phyloP scores from a whole-genome alignment of 2,797 vertebrate species.

The Pteronotus mesoamericanus region DNA sequence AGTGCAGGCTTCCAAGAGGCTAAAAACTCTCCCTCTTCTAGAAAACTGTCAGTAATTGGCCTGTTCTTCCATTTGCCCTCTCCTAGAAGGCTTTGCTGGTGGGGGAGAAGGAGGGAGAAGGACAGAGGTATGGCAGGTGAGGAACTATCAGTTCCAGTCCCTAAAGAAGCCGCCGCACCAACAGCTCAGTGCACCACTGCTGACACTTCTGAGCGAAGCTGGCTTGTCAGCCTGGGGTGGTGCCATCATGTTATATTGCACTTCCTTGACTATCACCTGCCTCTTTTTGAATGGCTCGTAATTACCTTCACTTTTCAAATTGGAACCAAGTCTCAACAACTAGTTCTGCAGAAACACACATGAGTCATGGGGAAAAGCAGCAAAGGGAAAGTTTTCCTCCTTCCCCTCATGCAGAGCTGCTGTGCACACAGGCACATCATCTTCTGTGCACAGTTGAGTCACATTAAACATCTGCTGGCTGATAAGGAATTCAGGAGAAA shows the following conservation, averaged over 20 bases:
- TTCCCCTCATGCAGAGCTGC: neutral
- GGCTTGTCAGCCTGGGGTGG: rapidly evolving
- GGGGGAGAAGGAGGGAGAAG: neutral
- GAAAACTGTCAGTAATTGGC: neutral
- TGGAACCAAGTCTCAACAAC: constrained; percentile 6
- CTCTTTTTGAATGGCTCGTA: neutral
- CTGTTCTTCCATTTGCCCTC: neutral
- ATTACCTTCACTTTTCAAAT: constrained; percentile 4
- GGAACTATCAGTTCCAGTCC: neutral
- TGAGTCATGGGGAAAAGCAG: constrained; percentile 29
- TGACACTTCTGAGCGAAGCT: no score
- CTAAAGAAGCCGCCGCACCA: neutral
- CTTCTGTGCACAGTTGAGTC: neutral
- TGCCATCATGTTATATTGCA: neutral
- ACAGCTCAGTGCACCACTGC: neutral
- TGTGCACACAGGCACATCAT: neutral
- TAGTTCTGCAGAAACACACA: neutral
- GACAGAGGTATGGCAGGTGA: neutral
- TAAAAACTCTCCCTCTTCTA: neutral
- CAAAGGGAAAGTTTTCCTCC: neutral
- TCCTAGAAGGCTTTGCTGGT: neutral
- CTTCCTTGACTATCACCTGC: neutral
- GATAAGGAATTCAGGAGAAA: neutral
- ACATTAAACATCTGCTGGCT: neutral
- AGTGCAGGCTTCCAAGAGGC: neutral